A percentile compares a stretch with the other conserved stretches of the same genome.
These are phyloP conservation scores for Myrmecobius fasciatus DNA, from an alignment of 2,113 vertebrate genomes.

Conservation along the genomic window DNA sequence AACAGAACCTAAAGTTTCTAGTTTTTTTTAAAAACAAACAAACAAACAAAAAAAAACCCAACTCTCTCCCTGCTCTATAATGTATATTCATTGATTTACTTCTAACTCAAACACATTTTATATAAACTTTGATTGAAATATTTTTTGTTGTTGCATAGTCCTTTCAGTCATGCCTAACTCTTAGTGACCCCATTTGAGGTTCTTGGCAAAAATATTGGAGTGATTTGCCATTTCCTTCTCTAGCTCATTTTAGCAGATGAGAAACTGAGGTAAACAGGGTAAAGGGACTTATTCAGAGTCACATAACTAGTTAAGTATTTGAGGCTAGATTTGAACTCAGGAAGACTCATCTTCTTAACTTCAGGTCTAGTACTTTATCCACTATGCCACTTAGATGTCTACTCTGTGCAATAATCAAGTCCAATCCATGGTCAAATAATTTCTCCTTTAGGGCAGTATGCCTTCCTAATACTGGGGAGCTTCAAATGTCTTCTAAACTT, in stretches of 20 bases:
- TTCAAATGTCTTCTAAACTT: neutral
- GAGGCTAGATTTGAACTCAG: neutral
- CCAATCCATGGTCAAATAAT: neutral
- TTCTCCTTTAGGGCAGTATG: neutral
- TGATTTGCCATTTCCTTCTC: neutral
- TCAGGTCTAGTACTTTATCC: neutral
- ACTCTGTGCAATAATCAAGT: neutral
- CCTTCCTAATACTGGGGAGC: neutral
- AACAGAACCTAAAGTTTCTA: too few relatives aligned
- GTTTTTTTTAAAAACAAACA: too few relatives aligned
- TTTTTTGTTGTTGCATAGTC: neutral
- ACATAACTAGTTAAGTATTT: neutral
- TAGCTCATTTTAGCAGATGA: neutral
- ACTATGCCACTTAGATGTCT: neutral
- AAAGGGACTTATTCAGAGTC: neutral
- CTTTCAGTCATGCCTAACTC: neutral
- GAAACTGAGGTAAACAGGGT: neutral
- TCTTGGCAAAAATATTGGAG: neutral
- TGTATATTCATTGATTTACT: neutral
- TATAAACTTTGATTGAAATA: neutral
- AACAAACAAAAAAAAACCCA: too few relatives aligned
- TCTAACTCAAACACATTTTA: neutral
- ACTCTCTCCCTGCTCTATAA: too few relatives aligned
- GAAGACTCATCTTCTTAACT: neutral
- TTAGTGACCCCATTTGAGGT: neutral